Base-by-base conservation (phyloP, 2,888 invertebrate species). In the Plebejus melissa region DNA sequence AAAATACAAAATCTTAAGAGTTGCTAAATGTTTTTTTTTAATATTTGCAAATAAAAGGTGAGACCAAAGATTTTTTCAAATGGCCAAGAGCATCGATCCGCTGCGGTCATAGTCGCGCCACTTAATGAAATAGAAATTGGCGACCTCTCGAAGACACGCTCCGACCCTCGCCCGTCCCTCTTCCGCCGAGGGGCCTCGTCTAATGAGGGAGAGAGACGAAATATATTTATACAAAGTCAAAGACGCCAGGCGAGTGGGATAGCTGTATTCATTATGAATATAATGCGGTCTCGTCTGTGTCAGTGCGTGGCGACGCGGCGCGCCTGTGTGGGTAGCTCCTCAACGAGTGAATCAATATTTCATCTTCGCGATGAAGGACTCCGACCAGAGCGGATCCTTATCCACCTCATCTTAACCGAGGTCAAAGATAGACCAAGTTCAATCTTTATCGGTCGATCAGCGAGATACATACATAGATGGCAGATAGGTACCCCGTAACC, bases 261-360 rank as follows among this genome's bases (percentile, higher is more conserved):
- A 89, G 93, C 91, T 90, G 90, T 93, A 93, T 92, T 92, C 93
- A 93, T 93, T 93, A 93, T 93, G 93, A 92, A 93, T 93, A 93
- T 93, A 93, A 93, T 91, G 92, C 88, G 90, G 91, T 91, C 85
- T 86, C 88, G 87, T 85, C 83, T 89, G 90, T 92, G 92, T 91
- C 90, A 87, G 92, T 91, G 90, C 87, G 89, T 90, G 84, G 85
- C 84, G 82, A 90, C 88, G 86, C 81, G 82, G 81, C 78, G 82
- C 81, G 83, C 81, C 84, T 88, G 89, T 89, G 90, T 89, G 90
- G 85, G 90, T 85, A 83, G 82, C 88, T 86, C 88, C 90, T 88
- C 88, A 86, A 88, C 86, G 83, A 87, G 88, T 86, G 86, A 93
- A 93, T 93, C 93, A 88, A 93, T 93, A 93, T 90, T 90, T 89